These are phyloP conservation scores for Copidosoma aretas DNA, from an alignment of 2,888 invertebrate genomes.

Conservation along the genomic window DNA sequence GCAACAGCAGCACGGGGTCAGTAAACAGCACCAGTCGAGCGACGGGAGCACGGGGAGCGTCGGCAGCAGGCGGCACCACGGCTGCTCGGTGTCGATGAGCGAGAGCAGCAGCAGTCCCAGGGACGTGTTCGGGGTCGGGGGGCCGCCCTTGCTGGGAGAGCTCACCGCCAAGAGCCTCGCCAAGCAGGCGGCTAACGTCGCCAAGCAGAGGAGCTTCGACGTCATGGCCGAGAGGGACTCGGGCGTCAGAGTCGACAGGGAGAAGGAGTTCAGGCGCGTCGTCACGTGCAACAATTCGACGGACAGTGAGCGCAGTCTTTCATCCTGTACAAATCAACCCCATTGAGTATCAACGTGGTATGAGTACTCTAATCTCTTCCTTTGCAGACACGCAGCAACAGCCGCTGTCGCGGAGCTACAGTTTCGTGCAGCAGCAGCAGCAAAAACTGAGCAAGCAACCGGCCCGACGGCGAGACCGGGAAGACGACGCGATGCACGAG, in stretches of 20 bases:
- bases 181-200: slow-evolving; percentile 51
- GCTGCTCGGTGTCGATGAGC: slow-evolving; percentile 56
- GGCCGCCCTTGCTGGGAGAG: slow-evolving; percentile 54
- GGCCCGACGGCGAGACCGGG: slow-evolving; percentile 65
- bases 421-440: slow-evolving; percentile 63
- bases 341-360: too few species aligned
- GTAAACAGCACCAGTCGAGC: slow-evolving; percentile 44
- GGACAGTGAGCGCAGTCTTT: slow-evolving; percentile 49
- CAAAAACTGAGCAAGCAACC: slow-evolving; percentile 50
- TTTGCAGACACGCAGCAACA: slow-evolving; percentile 59
- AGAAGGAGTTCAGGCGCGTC: slow-evolving; percentile 59
- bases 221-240: slow-evolving; percentile 63
- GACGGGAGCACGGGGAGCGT: slow-evolving; percentile 52
- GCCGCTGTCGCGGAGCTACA: slow-evolving; percentile 67
- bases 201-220: slow-evolving; percentile 66
- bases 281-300: slow-evolving; percentile 62
- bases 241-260: slow-evolving; percentile 51
- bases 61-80: slow-evolving; percentile 54
- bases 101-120: slow-evolving; percentile 56
- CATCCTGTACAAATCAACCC: too few species aligned
- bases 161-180: slow-evolving; percentile 59
- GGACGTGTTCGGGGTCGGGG: slow-evolving; percentile 49
- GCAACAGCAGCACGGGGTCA: slow-evolving; percentile 44
- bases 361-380: neutral
- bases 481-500: slow-evolving; percentile 83